Percentiles rank a stretch among this genome's conserved stretches.
phyloP scores from a whole-genome alignment of 2,797 vertebrate species.

The Hybognathus amarus region DNA sequence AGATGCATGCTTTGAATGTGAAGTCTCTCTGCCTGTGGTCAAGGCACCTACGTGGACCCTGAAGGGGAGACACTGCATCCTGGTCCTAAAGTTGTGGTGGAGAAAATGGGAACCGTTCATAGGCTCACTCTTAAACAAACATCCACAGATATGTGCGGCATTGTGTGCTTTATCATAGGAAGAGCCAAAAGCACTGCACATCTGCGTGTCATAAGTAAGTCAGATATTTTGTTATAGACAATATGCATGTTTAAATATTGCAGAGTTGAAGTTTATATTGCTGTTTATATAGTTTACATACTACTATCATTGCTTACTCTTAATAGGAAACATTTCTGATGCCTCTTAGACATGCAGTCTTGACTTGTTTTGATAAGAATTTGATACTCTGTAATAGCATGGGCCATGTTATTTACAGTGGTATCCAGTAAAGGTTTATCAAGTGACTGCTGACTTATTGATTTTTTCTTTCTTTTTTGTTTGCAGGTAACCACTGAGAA shows the following conservation, averaged over 20 bases:
- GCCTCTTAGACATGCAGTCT: not conserved
- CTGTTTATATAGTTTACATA: not conserved
- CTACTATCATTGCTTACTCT: not conserved
- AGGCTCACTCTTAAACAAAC: conserved; percentile 76
- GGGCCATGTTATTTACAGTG: not conserved
- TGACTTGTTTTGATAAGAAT: conserved; percentile 41
- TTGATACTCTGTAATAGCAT: conserved; percentile 12
- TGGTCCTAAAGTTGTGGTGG: conserved; percentile 68
- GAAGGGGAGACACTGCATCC: conserved; percentile 72
- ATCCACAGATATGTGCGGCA: conserved; percentile 72
- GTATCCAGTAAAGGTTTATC: not conserved
- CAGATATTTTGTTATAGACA: not conserved
- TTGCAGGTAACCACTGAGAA: conserved; percentile 68
- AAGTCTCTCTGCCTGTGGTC: conserved; percentile 72
- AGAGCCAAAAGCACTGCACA: conserved; percentile 75
- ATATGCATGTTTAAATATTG: not conserved
- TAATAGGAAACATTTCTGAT: conserved; percentile 13
- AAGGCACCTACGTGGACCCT: conserved; percentile 77
- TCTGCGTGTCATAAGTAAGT: conserved; percentile 74
- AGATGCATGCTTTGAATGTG: conserved; percentile 80
- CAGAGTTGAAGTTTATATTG: not conserved
- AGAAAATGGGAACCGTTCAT: conserved; percentile 77
- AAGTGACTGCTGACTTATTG: conserved; percentile 23
- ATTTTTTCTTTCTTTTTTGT: conserved; percentile 12
- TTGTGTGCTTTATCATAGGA: conserved; percentile 75